phyloP scores from a whole-genome alignment of 2,113 vertebrate species.

The Dryoscopus gambensis region DNA sequence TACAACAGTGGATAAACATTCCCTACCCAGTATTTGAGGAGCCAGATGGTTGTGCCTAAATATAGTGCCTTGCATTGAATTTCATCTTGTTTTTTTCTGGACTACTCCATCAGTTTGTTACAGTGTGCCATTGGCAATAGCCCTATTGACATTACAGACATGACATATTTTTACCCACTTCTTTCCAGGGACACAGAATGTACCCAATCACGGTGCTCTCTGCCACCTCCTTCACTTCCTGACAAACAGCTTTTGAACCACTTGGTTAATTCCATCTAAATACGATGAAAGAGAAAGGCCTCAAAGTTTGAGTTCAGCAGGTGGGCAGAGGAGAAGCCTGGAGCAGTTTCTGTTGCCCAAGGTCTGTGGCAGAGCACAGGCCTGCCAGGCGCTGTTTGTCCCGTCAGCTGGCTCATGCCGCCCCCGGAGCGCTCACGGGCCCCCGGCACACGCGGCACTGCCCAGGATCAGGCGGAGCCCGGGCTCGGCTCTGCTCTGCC shows the following conservation, averaged over 20 bases:
- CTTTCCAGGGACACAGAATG: background rate
- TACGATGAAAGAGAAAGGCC: background rate
- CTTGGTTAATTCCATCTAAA: background rate
- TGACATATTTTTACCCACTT: background rate
- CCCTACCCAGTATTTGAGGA: background rate
- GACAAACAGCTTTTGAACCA: background rate
- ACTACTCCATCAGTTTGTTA: background rate
- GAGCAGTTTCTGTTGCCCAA: background rate
- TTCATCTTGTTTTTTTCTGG: background rate
- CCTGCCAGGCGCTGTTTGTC: accelerated
- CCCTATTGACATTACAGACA: background rate
- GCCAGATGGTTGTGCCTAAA: background rate
- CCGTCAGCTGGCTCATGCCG: background rate
- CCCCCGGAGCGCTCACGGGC: background rate
- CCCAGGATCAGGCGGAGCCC: background rate
- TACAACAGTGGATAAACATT: background rate
- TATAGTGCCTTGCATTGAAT: background rate
- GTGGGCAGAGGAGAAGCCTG: background rate
- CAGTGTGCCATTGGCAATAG: background rate
- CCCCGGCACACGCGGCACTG: accelerated
- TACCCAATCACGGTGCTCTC: background rate
- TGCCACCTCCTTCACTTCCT: background rate
- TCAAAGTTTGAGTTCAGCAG: background rate
- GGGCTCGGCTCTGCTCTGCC: background rate
- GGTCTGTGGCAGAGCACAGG: background rate